Conservation (phyloP, 2,797 vertebrate genomes). For the Oreonectes daqikongensis region DNA sequence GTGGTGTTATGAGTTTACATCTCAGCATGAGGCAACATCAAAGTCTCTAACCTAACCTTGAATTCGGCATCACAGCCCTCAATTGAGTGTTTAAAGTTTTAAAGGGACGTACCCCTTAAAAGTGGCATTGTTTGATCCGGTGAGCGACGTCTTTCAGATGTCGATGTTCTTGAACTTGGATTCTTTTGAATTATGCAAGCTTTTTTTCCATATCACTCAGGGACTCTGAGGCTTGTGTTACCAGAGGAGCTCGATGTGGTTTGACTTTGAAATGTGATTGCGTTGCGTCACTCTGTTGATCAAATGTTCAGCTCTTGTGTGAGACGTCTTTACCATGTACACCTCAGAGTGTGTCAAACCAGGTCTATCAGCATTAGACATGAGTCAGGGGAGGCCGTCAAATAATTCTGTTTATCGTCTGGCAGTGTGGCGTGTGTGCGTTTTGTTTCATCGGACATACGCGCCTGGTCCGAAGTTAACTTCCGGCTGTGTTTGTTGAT, state of each 20-base stretch:
- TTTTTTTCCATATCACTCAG: slow-evolving; percentile 14
- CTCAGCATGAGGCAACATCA: not conserved
- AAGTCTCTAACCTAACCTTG: not conserved
- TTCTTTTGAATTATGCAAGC: slow-evolving; percentile 26
- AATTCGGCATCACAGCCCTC: not conserved
- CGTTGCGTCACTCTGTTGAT: slow-evolving; percentile 33
- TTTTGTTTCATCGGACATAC: no score
- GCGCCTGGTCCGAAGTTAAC: no score
- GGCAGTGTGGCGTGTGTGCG: not conserved
- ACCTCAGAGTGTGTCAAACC: not conserved
- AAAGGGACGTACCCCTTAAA: slow-evolving; percentile 13
- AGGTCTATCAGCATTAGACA: slow-evolving; percentile 5
- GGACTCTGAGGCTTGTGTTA: slow-evolving; percentile 17
- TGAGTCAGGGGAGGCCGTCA: slow-evolving; percentile 18
- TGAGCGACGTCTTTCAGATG: slow-evolving; percentile 29
- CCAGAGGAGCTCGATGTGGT: slow-evolving; percentile 30
- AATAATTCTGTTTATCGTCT: slow-evolving; percentile 11
- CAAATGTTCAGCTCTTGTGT: slow-evolving; percentile 2
- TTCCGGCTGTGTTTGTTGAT: no score
- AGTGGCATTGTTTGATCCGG: slow-evolving; percentile 17
- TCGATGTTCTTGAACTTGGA: slow-evolving; percentile 10
- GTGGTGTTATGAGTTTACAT: not conserved
- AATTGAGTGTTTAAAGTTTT: not conserved
- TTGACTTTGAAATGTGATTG: slow-evolving; percentile 50
- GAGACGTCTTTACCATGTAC: slow-evolving; percentile 2